phyloP scores from a whole-genome alignment of 2,797 vertebrate species.

The Etheostoma perlongum region DNA sequence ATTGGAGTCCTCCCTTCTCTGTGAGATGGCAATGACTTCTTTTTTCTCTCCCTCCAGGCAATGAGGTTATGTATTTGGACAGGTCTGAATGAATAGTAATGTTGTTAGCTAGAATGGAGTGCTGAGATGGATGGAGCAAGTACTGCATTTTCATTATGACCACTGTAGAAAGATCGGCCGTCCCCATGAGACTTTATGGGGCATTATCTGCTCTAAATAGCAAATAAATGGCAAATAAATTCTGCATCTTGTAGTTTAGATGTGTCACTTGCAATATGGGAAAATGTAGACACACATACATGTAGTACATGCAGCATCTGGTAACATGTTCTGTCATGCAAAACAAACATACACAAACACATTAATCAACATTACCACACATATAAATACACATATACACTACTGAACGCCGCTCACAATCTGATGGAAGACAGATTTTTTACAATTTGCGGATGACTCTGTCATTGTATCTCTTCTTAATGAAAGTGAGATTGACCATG shows the following conservation, averaged over 20 bases:
- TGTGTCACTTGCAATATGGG: constrained; percentile 9
- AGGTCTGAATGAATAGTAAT: constrained; percentile 78
- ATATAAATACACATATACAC: background rate
- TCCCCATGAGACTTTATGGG: constrained; percentile 38
- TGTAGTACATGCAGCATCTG: background rate
- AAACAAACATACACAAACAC: background rate
- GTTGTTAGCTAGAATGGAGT: constrained; percentile 55
- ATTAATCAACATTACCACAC: background rate
- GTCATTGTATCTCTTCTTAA: no score
- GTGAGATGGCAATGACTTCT: constrained; percentile 42
- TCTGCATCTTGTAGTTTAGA: constrained; percentile 11
- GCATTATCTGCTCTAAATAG: constrained; percentile 48
- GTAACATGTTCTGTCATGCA: background rate
- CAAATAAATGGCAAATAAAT: constrained; percentile 57
- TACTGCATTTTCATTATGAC: constrained; percentile 54
- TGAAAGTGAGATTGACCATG: no score
- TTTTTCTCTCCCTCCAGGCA: constrained; percentile 39
- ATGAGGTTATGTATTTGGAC: constrained; percentile 69
- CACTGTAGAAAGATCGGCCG: constrained; percentile 26
- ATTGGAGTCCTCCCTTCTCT: constrained; percentile 67
- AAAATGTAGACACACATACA: constrained; percentile 3
- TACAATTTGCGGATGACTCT: no score
- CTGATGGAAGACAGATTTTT: no score
- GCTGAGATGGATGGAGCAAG: constrained; percentile 58
- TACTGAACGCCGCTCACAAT: no score